Evolutionary conservation across 2,797 vertebrate species (phyloP).

Genomic region (Epinephelus malabaricus): DNA sequence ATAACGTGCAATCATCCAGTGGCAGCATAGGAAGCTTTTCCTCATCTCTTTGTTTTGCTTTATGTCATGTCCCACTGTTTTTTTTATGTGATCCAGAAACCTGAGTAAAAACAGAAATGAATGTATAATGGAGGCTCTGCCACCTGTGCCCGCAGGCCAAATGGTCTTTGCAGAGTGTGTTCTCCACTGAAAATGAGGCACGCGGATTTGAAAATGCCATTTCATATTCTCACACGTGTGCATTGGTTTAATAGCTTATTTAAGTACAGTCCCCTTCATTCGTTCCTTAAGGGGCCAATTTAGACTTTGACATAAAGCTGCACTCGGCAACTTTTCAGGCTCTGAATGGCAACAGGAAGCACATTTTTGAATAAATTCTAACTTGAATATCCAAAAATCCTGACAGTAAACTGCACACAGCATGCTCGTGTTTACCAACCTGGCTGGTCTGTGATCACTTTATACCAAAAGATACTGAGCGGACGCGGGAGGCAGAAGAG

Average conservation of each 20-base stretch:
- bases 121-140: conserved; percentile 46
- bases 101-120: conserved; percentile 58
- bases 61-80: conserved; percentile 11
- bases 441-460: conserved; percentile 47
- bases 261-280: conserved; percentile 33
- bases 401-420: conserved; percentile 32
- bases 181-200: conserved; percentile 44
- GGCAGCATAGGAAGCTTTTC: neutral
- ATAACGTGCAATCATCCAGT: neutral
- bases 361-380: conserved; percentile 21
- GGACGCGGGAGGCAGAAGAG: conserved; percentile 29
- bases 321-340: conserved; percentile 11
- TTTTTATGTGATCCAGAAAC: conserved; percentile 27
- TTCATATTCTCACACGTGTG: conserved; percentile 43
- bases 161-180: conserved; percentile 31
- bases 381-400: conserved; percentile 19
- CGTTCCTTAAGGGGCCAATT: conserved; percentile 41
- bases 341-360: conserved; percentile 15
- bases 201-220: conserved; percentile 42
- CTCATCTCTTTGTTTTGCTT: conserved; percentile 25
- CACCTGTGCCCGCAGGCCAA: conserved; percentile 51
- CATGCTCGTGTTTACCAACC: conserved; percentile 38
- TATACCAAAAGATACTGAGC: conserved; percentile 33
- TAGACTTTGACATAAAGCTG: conserved; percentile 30
- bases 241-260: conserved; percentile 47